Evolutionary conservation across 2,797 vertebrate genomes (phyloP).

Genomic region (Myiotriccus ornatus): DNA sequence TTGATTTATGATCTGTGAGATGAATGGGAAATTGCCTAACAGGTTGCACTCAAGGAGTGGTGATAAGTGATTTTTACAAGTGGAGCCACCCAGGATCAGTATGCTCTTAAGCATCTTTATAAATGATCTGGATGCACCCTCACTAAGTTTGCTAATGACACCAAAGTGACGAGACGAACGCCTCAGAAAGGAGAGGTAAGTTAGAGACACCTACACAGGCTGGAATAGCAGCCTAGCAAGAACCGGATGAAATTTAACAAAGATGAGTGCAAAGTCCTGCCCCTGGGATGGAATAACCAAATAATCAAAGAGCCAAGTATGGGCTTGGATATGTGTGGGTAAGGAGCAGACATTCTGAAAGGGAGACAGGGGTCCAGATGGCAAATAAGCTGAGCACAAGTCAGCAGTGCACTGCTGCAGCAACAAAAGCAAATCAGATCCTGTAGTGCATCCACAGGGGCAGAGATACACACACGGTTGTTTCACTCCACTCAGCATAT

Average conservation of each 20-base stretch:
- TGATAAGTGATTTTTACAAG: neutral
- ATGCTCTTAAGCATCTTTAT: neutral
- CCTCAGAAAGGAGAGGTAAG: neutral
- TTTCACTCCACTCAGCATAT: neutral
- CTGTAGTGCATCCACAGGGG: neutral
- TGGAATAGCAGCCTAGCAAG: neutral
- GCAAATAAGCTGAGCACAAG: neutral
- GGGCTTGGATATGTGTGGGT: neutral
- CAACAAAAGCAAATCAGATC: neutral
- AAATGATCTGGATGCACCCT: neutral
- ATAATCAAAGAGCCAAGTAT: neutral
- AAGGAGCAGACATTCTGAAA: neutral
- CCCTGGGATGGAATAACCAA: neutral
- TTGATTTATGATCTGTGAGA: neutral
- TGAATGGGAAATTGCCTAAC: neutral
- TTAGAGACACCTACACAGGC: neutral
- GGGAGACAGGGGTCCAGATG: neutral
- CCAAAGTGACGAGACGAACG: neutral
- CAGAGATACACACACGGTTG: neutral
- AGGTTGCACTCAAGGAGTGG: no score
- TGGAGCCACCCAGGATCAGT: neutral
- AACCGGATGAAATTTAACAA: neutral
- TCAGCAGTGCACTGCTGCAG: neutral
- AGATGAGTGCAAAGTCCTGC: neutral
- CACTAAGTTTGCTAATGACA: neutral